Percentiles rank a stretch among this genome's conserved stretches.
Conservation (phyloP, 2,113 vertebrate genomes). For the Craseonycteris thonglongyai region DNA sequence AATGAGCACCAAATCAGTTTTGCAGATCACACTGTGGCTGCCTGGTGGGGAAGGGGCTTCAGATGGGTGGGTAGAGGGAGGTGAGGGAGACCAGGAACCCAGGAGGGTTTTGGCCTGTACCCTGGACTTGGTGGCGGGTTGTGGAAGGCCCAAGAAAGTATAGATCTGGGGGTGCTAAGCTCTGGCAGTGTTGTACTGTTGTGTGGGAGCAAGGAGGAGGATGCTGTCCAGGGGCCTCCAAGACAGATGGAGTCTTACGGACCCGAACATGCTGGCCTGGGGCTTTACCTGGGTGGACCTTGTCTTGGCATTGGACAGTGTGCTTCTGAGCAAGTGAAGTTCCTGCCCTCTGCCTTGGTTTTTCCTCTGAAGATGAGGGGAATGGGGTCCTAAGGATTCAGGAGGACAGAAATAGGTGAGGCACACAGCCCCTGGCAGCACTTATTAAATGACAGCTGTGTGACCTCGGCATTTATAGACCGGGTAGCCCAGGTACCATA, state of each 20-base stretch:
- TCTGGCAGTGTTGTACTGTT: no score
- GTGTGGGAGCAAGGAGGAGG: neutral
- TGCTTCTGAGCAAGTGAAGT: neutral
- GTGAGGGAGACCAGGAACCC: neutral
- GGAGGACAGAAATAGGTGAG: neutral
- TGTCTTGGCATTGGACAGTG: accelerated
- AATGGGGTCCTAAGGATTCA: accelerated
- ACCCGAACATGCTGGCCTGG: neutral
- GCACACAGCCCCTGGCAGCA: accelerated
- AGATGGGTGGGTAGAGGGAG: neutral
- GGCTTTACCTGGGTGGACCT: neutral
- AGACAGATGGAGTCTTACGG: accelerated
- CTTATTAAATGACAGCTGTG: neutral
- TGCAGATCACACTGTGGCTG: neutral
- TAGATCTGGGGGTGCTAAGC: neutral
- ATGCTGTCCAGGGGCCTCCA: accelerated
- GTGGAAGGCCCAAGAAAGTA: neutral
- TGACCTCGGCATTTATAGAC: neutral
- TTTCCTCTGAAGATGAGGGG: neutral
- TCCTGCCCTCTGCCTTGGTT: neutral
- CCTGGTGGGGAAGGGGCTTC: neutral
- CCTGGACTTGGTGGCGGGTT: neutral
- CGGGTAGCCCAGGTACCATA: neutral
- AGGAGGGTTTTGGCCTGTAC: neutral
- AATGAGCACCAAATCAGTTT: neutral